Evolutionary conservation across 2,797 vertebrate genomes (phyloP), one percentile per base, ranked within the genome.

Genomic region (Bradypodion pumilum): DNA sequence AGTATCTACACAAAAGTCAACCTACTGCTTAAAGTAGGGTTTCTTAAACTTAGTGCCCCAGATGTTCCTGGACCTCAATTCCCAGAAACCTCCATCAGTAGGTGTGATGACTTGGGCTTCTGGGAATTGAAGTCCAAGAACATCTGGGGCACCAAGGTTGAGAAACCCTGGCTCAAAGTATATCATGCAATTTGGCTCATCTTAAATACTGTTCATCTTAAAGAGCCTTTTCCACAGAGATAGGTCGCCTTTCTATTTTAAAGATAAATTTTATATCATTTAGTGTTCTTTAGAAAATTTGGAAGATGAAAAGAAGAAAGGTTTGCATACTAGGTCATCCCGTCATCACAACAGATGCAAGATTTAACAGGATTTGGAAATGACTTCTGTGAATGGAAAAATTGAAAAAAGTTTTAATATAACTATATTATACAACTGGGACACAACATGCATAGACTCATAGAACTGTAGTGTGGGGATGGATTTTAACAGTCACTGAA

Each of bases 1-100:
- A 81, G 37, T 59, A 49, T 65, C 3, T 75, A 80, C 70, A 52
- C 73, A 59, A 82, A 44, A 82, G 46, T 27, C 32, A 85, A 19
- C 68, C 65, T 46, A 25, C 1, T 0, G 25, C 3, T 46, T 69
- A 12, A 68, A 49, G n/a, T n/a, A n/a, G n/a, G n/a, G n/a, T n/a
- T n/a, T n/a, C n/a, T n/a, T n/a, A n/a, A n/a, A n/a, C n/a, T n/a
- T n/a, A n/a, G n/a, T n/a, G n/a, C n/a, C n/a, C n/a, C n/a, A n/a
- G n/a, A n/a, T n/a, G n/a, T n/a, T n/a, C n/a, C n/a, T n/a, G n/a
- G n/a, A n/a, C n/a, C n/a, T n/a, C n/a, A n/a, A n/a, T n/a, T n/a
- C n/a, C n/a, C n/a, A n/a, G n/a, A n/a, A n/a, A n/a, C n/a, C n/a
- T n/a, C n/a, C n/a, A n/a, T n/a, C n/a, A n/a, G n/a, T n/a, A n/a